Evolutionary conservation across 2,888 invertebrate species (phyloP).

Genomic region (Watsonalla cultraria): DNA sequence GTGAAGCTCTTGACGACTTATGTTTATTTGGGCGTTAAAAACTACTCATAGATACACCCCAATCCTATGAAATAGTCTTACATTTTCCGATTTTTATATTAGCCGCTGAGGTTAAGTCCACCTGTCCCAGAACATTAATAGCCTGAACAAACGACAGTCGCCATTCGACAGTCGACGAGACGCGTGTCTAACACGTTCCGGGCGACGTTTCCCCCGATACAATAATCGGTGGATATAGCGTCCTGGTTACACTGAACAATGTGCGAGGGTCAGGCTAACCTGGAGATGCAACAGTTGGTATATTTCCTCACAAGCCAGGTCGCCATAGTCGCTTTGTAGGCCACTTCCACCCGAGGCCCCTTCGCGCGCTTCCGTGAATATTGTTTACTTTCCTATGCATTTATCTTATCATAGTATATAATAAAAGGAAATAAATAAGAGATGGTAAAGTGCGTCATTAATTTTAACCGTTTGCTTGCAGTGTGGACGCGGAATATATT

Average conservation of each 20-base stretch:
- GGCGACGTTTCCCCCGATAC: constrained; percentile 33
- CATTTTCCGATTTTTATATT: constrained; percentile 2
- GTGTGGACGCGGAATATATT: constrained; percentile 65
- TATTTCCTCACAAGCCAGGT: constrained; percentile 14
- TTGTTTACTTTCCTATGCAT: neutral
- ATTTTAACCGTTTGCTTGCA: constrained; percentile 39
- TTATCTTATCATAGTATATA: neutral
- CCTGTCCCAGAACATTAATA: constrained; percentile 31
- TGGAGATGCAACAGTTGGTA: constrained; percentile 32
- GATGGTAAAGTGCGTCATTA: neutral
- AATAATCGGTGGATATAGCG: constrained; percentile 55
- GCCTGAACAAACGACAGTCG: constrained; percentile 22
- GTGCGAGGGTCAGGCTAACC: constrained; percentile 34
- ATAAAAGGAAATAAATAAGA: too few relatives aligned
- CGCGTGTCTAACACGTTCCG: constrained; percentile 32
- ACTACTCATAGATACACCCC: constrained; percentile 13
- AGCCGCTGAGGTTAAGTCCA: constrained; percentile 18
- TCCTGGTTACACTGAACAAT: constrained; percentile 37
- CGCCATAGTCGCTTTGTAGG: constrained; percentile 10
- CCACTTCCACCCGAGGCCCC: constrained; percentile 10
- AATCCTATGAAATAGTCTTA: constrained; percentile 5
- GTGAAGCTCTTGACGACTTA: neutral
- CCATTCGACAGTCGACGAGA: constrained; percentile 24
- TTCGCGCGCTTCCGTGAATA: neutral
- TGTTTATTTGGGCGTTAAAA: constrained; percentile 5